Percentiles rank a stretch among this genome's conserved stretches.
Conservation (phyloP, 2,797 vertebrate genomes). For the Cuniculus paca region DNA sequence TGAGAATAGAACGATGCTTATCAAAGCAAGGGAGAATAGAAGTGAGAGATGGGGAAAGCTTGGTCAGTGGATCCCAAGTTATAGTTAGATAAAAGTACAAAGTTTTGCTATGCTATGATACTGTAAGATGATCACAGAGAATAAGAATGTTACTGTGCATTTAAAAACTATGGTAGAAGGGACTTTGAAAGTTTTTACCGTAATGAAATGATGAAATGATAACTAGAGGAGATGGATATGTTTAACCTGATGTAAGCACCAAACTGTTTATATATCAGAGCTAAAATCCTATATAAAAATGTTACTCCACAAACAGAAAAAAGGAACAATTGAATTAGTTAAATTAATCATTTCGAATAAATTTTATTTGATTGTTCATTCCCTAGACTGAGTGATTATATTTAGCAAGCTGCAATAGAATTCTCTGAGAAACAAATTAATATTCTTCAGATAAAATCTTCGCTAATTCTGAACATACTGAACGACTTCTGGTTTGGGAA, state of each 20-base stretch:
- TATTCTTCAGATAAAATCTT: conserved; percentile 7
- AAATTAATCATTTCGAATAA: conserved; percentile 28
- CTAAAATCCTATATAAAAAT: not conserved
- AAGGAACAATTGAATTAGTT: not conserved
- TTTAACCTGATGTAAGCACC: not conserved
- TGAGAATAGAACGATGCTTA: no score
- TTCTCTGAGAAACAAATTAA: conserved; percentile 39
- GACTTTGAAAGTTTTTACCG: no score
- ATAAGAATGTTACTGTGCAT: not conserved
- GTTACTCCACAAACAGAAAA: not conserved
- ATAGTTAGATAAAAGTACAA: no score
- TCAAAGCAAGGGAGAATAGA: no score
- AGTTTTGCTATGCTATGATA: no score
- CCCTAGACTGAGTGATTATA: conserved; percentile 6
- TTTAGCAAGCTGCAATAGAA: not conserved
- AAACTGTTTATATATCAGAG: not conserved
- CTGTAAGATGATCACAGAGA: no score
- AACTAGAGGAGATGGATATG: no score
- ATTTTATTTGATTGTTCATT: not conserved
- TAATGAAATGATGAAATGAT: not conserved
- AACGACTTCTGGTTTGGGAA: not conserved
- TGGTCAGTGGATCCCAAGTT: no score
- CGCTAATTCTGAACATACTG: not conserved
- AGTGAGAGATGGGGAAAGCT: no score
- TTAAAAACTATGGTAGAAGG: not conserved